phyloP scores from a whole-genome alignment of 2,888 invertebrate species.

The Tethea ocularis region DNA sequence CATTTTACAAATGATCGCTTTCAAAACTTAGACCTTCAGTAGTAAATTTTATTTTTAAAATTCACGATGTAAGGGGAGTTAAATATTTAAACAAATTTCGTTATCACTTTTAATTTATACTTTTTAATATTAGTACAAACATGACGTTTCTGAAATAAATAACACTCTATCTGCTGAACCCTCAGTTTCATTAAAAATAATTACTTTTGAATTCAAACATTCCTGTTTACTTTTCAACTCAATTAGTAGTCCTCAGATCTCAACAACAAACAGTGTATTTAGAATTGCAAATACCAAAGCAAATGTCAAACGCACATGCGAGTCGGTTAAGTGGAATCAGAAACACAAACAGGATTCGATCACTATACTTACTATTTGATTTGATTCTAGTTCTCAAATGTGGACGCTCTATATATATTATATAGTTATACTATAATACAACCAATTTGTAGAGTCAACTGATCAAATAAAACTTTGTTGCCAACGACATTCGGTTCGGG shows the following conservation, averaged over 20 bases:
- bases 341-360: slow-evolving; percentile 1
- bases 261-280: background rate
- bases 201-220: slow-evolving; percentile 13
- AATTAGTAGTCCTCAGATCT: background rate
- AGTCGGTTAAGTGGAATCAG: background rate
- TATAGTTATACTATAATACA: slow-evolving; percentile 14
- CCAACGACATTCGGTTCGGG: slow-evolving; percentile 16
- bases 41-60: no score
- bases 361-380: slow-evolving; percentile 18
- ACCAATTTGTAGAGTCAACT: slow-evolving; percentile 23
- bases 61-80: no score
- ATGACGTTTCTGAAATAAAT: background rate
- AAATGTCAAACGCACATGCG: slow-evolving; percentile 1
- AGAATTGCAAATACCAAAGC: background rate
- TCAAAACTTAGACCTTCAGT: no score
- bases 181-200: slow-evolving; percentile 31
- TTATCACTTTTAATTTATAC: no score
- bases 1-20: no score
- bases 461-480: slow-evolving; percentile 27
- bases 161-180: slow-evolving; percentile 25
- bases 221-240: background rate
- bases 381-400: slow-evolving; percentile 12
- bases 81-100: no score
- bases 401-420: no score
- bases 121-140: no score